Evolutionary conservation across 2,113 vertebrate genomes (phyloP), one percentile per base, ranked within the genome.

Genomic region (Solea solea): DNA sequence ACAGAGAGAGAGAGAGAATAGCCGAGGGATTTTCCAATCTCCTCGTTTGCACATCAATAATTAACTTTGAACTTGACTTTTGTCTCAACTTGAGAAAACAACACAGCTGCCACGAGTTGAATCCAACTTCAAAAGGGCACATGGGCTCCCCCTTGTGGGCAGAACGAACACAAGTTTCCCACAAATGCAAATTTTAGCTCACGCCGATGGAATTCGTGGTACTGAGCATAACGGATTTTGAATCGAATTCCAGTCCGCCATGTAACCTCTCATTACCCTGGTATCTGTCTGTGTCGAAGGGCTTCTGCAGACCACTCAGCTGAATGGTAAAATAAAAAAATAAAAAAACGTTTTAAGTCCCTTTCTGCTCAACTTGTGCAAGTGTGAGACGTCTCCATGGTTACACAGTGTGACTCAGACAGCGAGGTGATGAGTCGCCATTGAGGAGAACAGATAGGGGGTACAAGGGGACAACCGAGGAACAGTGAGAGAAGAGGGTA

Each of bases 321-420:
- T 68, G 77, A 83, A 76, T 66, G 42, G 39, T 39, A 74, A 86
- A 81, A 27, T 21, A 61, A 69, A 62, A 42, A 45, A 21, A 61
- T 39, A 50, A 46, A 57, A 67, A 76, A 46, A 54, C 48, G 58
- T 66, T 81, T 76, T 64, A 69, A 85, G 57, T 69, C 64, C 53
- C 54, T 66, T 70, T 75, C 72, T 64, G 61, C 70, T 78, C 51
- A 0, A 66, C 84, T 62, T 71, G 61, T 54, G 5, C 50, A 73
- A 34, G 73, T 42, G 46, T 51, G 67, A 83, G 71, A 74, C 52
- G 62, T 87, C 76, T 45, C 88, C 87, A 83, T 89, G 87, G 90
- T 89, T 84, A 90, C 88, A 27, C 60, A 68, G 73, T 86, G 84
- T 87, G 88, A 88, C 69, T 89, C 78, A 80, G 76, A 76, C 71